Percentiles rank a stretch among this genome's conserved stretches.
phyloP scores from a whole-genome alignment of 1,140 invertebrate species.

The Bacillus rossius region DNA sequence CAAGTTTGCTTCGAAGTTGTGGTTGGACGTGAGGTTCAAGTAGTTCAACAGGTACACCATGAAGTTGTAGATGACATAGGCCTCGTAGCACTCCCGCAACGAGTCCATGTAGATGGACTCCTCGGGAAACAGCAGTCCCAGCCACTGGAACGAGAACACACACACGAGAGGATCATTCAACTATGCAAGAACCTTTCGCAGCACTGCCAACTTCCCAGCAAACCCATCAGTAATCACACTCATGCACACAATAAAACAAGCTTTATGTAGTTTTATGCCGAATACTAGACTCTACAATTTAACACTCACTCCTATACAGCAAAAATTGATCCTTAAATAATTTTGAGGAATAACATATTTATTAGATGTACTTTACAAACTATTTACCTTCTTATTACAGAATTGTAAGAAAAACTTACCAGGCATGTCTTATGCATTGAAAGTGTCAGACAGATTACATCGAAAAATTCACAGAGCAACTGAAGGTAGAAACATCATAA shows the following conservation, averaged over 20 bases:
- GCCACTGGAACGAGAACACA: conserved; percentile 57
- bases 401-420: too few species aligned
- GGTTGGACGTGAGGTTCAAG: conserved; percentile 65
- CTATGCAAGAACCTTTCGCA: not conserved
- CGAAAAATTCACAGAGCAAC: too few species aligned
- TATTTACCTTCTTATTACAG: too few species aligned
- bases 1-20: conserved; percentile 72
- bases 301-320: too few species aligned
- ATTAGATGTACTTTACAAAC: too few species aligned
- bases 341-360: too few species aligned
- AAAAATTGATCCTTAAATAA: too few species aligned
- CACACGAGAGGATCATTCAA: not conserved
- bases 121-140: conserved; percentile 73
- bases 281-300: too few species aligned
- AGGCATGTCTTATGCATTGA: too few species aligned
- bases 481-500: too few species aligned
- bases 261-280: not conserved
- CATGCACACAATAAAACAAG: not conserved
- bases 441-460: too few species aligned
- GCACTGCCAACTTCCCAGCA: not conserved
- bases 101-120: conserved; percentile 90
- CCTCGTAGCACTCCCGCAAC: conserved; percentile 91
- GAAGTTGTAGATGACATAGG: conserved; percentile 97
- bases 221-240: too few species aligned
- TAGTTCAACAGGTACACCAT: conserved; percentile 93